Percentiles rank a stretch among this genome's conserved stretches.
phyloP scores from a whole-genome alignment of 1,140 invertebrate species.

The Bombus difficillimus region DNA sequence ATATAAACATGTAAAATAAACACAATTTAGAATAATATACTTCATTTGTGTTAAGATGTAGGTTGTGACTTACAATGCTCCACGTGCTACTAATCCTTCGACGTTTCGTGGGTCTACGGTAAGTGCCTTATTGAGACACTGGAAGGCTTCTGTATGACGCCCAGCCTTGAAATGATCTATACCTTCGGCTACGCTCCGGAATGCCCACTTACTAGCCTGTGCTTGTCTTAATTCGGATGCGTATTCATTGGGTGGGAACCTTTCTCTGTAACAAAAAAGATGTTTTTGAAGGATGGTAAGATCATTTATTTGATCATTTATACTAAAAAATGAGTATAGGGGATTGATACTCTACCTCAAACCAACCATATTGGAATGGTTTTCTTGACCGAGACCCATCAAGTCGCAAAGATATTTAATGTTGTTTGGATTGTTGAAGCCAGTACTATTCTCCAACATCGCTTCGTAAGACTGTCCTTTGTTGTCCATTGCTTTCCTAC shows the following conservation, averaged over 20 bases:
- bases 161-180: constrained; percentile 97
- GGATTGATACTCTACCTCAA: constrained; percentile 85
- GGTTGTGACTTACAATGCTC: constrained; percentile 88
- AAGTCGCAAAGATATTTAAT: constrained; percentile 90
- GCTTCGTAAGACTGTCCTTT: constrained; percentile 92
- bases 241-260: constrained; percentile 91
- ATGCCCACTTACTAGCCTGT: constrained; percentile 96
- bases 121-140: constrained; percentile 96
- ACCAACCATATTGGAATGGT: constrained; percentile 89
- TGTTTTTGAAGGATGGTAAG: not conserved
- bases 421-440: constrained; percentile 95
- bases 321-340: not conserved
- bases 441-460: constrained; percentile 91
- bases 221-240: constrained; percentile 91
- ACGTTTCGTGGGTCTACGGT: constrained; percentile 96
- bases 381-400: constrained; percentile 87
- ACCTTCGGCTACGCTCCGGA: constrained; percentile 95
- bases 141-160: constrained; percentile 95
- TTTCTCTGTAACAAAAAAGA: constrained; percentile 83
- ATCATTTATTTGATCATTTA: not conserved
- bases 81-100: constrained; percentile 96
- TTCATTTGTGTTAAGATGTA: not conserved
- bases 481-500: constrained; percentile 90
- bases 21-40: not conserved
- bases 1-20: not conserved